These are phyloP conservation scores for Panagrolaimus sp. DNA, from an alignment of 1,140 invertebrate species.

Conservation along the genomic window DNA sequence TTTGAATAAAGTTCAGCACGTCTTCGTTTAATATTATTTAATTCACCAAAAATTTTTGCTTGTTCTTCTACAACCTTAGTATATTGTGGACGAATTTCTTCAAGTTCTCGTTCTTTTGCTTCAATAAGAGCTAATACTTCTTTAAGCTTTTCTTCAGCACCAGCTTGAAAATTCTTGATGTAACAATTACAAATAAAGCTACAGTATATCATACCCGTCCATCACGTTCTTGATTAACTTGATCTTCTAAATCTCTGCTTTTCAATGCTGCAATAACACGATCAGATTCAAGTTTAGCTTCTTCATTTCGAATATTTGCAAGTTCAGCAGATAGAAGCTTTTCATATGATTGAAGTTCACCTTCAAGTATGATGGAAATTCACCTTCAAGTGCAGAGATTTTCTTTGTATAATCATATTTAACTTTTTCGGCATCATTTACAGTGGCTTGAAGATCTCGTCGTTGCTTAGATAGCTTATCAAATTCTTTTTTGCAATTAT, in stretches of 20 bases:
- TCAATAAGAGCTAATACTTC: constrained; percentile 80
- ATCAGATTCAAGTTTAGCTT: constrained; percentile 83
- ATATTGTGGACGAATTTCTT: constrained; percentile 80
- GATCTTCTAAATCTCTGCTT: constrained; percentile 89
- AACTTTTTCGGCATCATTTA: constrained; percentile 25
- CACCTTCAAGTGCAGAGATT: constrained; percentile 80
- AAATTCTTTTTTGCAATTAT: constrained; percentile 84
- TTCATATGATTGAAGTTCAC: constrained; percentile 45
- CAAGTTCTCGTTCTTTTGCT: constrained; percentile 78
- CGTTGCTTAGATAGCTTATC: constrained; percentile 67
- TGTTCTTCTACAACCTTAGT: constrained; percentile 86
- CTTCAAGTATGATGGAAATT: constrained; percentile 63
- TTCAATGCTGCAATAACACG: constrained; percentile 89
- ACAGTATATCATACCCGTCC: constrained; percentile 67
- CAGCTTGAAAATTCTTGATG: constrained; percentile 68
- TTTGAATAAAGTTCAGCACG: constrained; percentile 97
- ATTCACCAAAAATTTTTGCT: constrained; percentile 68
- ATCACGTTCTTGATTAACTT: constrained; percentile 89
- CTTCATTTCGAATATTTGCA: constrained; percentile 82
- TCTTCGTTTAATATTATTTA: constrained; percentile 92
- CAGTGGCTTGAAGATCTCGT: constrained; percentile 62
- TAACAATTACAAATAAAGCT: too few relatives aligned
- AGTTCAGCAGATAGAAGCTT: constrained; percentile 75
- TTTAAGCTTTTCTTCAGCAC: constrained; percentile 84
- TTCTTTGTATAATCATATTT: constrained; percentile 65